A percentile compares a stretch with the other conserved stretches of the same genome.
These are phyloP conservation scores for Nasonia longicornis DNA, from an alignment of 1,140 invertebrate species.

Conservation along the genomic window DNA sequence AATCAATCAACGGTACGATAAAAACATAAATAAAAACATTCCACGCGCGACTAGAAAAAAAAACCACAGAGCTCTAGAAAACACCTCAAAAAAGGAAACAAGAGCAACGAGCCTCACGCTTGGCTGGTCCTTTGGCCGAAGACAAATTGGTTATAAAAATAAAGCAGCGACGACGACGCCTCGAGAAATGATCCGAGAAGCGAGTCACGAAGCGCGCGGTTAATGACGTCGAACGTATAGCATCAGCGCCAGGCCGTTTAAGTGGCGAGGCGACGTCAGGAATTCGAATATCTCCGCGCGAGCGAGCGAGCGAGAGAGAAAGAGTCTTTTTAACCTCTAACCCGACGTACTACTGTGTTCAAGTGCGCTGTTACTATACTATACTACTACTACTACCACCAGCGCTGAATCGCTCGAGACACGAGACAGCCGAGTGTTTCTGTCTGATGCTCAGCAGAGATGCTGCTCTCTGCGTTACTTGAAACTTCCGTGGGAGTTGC, in stretches of 20 bases:
- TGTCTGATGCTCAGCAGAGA: slow-evolving; percentile 29
- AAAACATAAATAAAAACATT: no score
- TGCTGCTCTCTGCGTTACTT: background rate
- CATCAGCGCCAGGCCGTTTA: slow-evolving; percentile 16
- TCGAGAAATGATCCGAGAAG: slow-evolving; percentile 34
- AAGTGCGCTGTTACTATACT: slow-evolving; percentile 6
- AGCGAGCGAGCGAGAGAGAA: background rate
- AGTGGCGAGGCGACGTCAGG: slow-evolving; percentile 45
- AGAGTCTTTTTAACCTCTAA: slow-evolving; percentile 42
- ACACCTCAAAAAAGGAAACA: background rate
- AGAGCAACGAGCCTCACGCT: background rate
- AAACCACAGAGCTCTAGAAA: background rate
- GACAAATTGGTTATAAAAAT: slow-evolving; percentile 42
- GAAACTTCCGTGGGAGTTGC: slow-evolving; percentile 19
- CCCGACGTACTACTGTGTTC: slow-evolving; percentile 9
- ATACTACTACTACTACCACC: background rate
- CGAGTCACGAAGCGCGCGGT: slow-evolving; percentile 38
- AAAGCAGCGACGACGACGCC: slow-evolving; percentile 5
- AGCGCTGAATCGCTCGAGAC: background rate
- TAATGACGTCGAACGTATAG: slow-evolving; percentile 39
- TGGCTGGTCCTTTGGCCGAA: background rate
- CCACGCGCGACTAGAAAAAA: background rate
- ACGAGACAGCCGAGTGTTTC: slow-evolving; percentile 23
- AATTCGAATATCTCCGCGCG: slow-evolving; percentile 35
- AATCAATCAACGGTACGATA: background rate